Conservation (phyloP, 64 coral and sea anemone species). For the Montipora sp. region DNA sequence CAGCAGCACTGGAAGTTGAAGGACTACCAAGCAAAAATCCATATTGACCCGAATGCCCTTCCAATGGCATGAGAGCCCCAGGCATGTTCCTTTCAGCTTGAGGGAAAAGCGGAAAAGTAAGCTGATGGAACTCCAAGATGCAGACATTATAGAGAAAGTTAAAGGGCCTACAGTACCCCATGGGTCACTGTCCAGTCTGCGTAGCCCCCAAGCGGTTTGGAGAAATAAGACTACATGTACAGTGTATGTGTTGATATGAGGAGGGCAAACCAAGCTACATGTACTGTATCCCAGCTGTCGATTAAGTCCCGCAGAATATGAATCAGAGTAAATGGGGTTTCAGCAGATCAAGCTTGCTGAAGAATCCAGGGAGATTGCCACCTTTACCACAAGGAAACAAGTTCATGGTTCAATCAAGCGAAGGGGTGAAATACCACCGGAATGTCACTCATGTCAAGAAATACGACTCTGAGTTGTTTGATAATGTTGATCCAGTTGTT, state of each 20-base stretch:
- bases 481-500: background rate
- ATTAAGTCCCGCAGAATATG: slow-evolving; percentile 29
- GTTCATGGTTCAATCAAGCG: background rate
- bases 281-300: slow-evolving; percentile 23
- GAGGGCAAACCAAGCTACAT: slow-evolving; percentile 38
- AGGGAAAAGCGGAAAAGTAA: slow-evolving; percentile 4
- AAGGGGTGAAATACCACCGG: background rate
- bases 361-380: no score
- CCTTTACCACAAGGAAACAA: no score
- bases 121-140: background rate
- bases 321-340: background rate
- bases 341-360: no score
- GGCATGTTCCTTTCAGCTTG: background rate
- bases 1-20: background rate
- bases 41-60: slow-evolving; percentile 8
- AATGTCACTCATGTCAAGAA: background rate
- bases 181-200: background rate
- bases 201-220: background rate
- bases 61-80: slow-evolving; percentile 23
- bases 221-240: no score
- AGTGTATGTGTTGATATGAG: slow-evolving; percentile 5
- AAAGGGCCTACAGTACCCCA: background rate
- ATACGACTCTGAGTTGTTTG: background rate
- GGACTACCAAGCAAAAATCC: slow-evolving; percentile 43
- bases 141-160: slow-evolving; percentile 6